Evolutionary conservation across 2,888 invertebrate species (phyloP).

Genomic region (Silvanus unidentatus): DNA sequence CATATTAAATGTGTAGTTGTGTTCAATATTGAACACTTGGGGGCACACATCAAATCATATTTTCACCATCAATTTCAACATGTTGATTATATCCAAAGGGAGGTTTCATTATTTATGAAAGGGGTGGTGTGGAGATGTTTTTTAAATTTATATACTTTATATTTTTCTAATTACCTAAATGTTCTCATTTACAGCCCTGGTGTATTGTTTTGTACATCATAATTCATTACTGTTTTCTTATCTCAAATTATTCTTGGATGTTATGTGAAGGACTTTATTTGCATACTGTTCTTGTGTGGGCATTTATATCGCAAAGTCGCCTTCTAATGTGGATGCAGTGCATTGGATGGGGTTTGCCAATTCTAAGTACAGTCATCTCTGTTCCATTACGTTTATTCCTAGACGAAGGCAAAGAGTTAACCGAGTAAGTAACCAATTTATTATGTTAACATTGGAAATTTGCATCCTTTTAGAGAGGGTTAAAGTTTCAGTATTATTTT

Average conservation of each 20-base stretch:
- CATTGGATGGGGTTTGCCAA: constrained; percentile 80
- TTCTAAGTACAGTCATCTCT: constrained; percentile 61
- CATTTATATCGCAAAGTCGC: constrained; percentile 83
- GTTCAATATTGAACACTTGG: too few species aligned
- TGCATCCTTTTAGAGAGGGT: too few species aligned
- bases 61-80: too few species aligned
- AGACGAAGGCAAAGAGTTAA: constrained; percentile 47
- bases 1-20: too few species aligned
- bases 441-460: neutral
- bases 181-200: constrained; percentile 55
- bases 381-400: constrained; percentile 58
- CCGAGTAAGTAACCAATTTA: constrained; percentile 51
- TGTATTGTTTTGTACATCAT: constrained; percentile 81
- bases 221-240: constrained; percentile 77
- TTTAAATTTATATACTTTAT: too few species aligned
- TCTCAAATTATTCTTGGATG: constrained; percentile 96
- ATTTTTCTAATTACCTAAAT: too few species aligned
- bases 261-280: constrained; percentile 90
- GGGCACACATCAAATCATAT: too few species aligned
- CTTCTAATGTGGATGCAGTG: constrained; percentile 76
- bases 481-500: too few species aligned
- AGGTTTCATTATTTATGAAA: too few species aligned
- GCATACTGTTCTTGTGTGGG: constrained; percentile 86
- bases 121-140: too few species aligned
- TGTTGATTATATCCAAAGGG: too few species aligned